These are phyloP conservation scores for Liodrosophila aerea DNA, from an alignment of 2,888 invertebrate genomes.

Conservation along the genomic window DNA sequence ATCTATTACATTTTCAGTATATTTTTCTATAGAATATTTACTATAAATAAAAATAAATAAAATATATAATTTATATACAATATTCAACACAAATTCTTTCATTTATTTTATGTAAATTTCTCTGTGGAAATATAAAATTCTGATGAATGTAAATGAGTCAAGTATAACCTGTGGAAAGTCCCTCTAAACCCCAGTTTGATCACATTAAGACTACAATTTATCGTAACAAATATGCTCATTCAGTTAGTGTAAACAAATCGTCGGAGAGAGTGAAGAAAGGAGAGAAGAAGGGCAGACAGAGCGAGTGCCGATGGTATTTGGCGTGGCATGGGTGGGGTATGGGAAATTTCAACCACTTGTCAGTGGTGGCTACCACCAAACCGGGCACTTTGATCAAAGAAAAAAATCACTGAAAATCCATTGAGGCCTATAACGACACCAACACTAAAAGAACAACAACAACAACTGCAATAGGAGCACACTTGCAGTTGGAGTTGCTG, in stretches of 20 bases:
- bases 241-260: too few relatives aligned
- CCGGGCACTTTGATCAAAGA: constrained; percentile 75
- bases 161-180: too few relatives aligned
- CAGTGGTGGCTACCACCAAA: constrained; percentile 64
- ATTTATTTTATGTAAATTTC: too few relatives aligned
- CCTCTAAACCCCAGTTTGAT: too few relatives aligned
- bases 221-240: too few relatives aligned
- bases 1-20: too few relatives aligned
- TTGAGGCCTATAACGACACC: constrained; percentile 74
- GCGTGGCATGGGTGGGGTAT: constrained; percentile 47
- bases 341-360: constrained; percentile 73
- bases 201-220: not conserved
- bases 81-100: too few relatives aligned
- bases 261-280: not conserved
- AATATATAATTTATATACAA: not conserved
- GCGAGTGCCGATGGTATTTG: constrained; percentile 30
- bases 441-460: constrained; percentile 30
- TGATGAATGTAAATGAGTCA: too few relatives aligned
- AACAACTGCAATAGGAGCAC: constrained; percentile 52
- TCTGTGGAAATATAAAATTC: too few relatives aligned
- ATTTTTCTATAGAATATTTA: too few relatives aligned
- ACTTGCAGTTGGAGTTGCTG: constrained; percentile 33
- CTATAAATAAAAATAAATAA: not conserved
- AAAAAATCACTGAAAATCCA: constrained; percentile 72
- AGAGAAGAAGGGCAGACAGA: too few relatives aligned